These are phyloP conservation scores for Trachelus troglodyta DNA, from an alignment of 2,888 invertebrate species.

Conservation along the genomic window DNA sequence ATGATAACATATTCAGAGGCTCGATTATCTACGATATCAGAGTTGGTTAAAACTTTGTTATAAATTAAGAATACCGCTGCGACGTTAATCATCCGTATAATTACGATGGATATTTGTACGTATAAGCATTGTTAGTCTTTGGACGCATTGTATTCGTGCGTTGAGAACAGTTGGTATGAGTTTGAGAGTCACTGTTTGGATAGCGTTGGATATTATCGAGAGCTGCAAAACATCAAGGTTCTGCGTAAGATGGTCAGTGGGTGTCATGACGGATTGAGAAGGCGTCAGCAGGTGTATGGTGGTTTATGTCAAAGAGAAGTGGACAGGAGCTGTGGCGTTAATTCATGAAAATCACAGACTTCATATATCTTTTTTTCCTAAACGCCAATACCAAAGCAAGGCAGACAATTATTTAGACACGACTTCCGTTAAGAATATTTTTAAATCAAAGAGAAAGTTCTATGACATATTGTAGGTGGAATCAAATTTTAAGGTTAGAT, in stretches of 20 bases:
- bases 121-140: conserved; percentile 11
- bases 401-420: neutral
- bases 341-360: neutral
- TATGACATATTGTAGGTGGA: neutral
- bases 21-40: neutral
- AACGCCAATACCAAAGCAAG: neutral
- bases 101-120: conserved; percentile 2
- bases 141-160: neutral
- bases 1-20: neutral
- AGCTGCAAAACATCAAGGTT: neutral
- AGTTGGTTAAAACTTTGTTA: neutral
- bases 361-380: neutral
- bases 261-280: neutral
- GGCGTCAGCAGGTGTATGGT: neutral
- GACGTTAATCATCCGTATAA: neutral
- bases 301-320: neutral
- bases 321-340: neutral
- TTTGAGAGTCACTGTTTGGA: neutral
- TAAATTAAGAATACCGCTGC: neutral
- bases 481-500: neutral
- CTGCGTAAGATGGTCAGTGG: neutral
- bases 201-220: neutral
- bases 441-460: neutral
- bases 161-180: neutral
- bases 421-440: neutral